Evolutionary conservation across 2,888 invertebrate genomes (phyloP).

Genomic region (Catocala fraxini): DNA sequence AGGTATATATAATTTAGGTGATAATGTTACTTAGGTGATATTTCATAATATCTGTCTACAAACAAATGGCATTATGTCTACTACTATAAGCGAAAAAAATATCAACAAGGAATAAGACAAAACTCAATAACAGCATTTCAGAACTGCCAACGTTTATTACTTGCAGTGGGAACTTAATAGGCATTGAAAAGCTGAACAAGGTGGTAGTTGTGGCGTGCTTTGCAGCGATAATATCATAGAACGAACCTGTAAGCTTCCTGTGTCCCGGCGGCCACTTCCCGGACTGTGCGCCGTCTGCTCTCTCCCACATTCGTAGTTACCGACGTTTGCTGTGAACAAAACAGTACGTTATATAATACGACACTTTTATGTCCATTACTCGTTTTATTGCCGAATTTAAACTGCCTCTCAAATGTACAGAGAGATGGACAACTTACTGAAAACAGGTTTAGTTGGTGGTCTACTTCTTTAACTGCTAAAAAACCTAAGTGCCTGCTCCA

Average conservation of each 20-base stretch:
- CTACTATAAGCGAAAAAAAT: too few relatives aligned
- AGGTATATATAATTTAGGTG: too few relatives aligned
- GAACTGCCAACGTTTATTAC: conserved; percentile 8
- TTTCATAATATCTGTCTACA: too few relatives aligned
- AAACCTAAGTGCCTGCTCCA: too few relatives aligned
- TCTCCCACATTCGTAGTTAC: conserved; percentile 78
- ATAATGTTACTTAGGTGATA: too few relatives aligned
- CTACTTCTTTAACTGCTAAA: too few relatives aligned
- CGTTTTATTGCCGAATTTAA: neutral
- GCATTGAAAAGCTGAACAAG: conserved; percentile 19
- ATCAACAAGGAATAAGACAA: neutral
- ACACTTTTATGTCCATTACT: conserved; percentile 1
- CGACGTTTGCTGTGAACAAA: conserved; percentile 79
- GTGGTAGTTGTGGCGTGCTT: conserved; percentile 15
- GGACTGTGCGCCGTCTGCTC: conserved; percentile 74
- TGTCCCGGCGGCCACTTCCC: conserved; percentile 64
- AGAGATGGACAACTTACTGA: too few relatives aligned
- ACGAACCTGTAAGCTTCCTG: conserved; percentile 78
- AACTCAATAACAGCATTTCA: conserved; percentile 15
- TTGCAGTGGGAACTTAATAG: conserved; percentile 21
- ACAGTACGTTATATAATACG: conserved; percentile 34
- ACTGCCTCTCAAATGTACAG: too few relatives aligned
- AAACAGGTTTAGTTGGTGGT: too few relatives aligned
- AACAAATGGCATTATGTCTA: too few relatives aligned
- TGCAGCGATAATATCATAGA: conserved; percentile 26